A percentile compares a stretch with the other conserved stretches of the same genome.
These are phyloP conservation scores for Sula dactylatra DNA, from an alignment of 2,113 vertebrate genomes.

Conservation along the genomic window DNA sequence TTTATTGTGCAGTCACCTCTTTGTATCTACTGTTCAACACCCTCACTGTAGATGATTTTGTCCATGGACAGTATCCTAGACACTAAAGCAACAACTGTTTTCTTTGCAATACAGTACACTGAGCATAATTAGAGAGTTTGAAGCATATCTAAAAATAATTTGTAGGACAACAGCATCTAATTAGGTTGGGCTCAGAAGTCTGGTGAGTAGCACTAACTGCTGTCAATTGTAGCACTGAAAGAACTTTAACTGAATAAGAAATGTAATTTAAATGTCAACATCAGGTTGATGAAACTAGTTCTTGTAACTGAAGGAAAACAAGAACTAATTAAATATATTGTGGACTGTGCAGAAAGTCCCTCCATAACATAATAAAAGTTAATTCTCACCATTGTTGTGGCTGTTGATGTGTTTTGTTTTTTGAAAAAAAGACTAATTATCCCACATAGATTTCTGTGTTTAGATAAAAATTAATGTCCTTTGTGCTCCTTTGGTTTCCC, in stretches of 20 bases:
- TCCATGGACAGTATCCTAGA: not conserved
- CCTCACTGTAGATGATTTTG: not conserved
- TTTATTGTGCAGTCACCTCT: not conserved
- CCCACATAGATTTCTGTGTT: not conserved
- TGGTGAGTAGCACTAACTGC: not conserved
- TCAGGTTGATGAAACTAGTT: not conserved
- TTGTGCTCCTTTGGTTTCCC: not conserved
- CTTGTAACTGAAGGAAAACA: conserved; percentile 24
- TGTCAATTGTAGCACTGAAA: not conserved
- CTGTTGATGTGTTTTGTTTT: not conserved
- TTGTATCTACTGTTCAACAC: not conserved
- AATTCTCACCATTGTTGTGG: not conserved
- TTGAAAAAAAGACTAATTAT: conserved; percentile 6
- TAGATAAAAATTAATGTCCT: conserved; percentile 29
- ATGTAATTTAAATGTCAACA: conserved; percentile 17
- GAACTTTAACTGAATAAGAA: conserved; percentile 16
- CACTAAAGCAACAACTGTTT: not conserved
- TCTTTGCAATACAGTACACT: not conserved
- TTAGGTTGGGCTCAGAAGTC: not conserved
- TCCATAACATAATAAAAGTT: not conserved
- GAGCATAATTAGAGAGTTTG: not conserved
- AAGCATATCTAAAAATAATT: conserved; percentile 42
- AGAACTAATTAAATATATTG: conserved; percentile 22
- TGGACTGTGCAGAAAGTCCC: not conserved
- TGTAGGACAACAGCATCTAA: conserved; percentile 39